Evolutionary conservation across 2,888 invertebrate genomes (phyloP).

Genomic region (Myopa tessellatipennis): DNA sequence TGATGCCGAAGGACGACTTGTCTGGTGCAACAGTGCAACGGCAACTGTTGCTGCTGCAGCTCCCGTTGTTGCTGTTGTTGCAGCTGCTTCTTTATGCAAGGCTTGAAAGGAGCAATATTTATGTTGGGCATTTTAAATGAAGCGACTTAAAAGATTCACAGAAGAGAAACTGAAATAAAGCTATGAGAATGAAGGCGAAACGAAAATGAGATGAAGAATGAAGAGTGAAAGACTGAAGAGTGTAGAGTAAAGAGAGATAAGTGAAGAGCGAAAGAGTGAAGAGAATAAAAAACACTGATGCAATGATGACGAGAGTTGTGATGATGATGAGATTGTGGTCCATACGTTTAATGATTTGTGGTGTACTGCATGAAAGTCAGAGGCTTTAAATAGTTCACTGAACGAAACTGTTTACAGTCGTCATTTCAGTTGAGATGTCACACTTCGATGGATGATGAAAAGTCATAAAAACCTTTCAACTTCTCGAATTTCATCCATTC

Average conservation of each 20-base stretch:
- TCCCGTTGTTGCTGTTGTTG: background rate
- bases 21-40: background rate
- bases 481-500: no score
- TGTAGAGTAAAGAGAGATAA: background rate
- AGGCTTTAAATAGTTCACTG: no score
- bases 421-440: no score
- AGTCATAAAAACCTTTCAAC: no score
- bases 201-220: background rate
- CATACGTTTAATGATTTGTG: background rate
- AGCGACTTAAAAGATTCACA: no score
- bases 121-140: no score
- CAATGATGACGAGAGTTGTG: background rate
- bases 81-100: background rate
- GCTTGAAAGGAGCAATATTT: no score
- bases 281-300: background rate
- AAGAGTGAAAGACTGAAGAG: background rate
- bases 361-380: no score
- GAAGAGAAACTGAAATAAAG: no score
- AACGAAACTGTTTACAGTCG: no score
- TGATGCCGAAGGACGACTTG: background rate
- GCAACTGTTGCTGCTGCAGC: slow-evolving; percentile 12
- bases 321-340: background rate
- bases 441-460: no score
- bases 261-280: background rate
- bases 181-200: background rate